Evolutionary conservation across 1,140 invertebrate genomes (phyloP).

Genomic region (Idris sp.): DNA sequence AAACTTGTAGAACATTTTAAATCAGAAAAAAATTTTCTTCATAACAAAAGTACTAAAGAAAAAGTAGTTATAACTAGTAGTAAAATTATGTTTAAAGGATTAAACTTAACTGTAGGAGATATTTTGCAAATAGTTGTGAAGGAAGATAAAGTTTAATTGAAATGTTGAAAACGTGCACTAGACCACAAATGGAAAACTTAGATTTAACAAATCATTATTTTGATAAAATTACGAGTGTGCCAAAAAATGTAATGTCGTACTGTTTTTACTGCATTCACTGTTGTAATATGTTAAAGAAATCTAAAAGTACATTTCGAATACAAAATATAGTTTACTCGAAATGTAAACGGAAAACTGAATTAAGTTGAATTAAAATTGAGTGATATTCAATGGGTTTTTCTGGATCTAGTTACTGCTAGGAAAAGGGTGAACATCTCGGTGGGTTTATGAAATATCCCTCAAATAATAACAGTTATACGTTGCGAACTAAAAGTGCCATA

Average conservation of each 20-base stretch:
- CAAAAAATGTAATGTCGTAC: slow-evolving; percentile 4
- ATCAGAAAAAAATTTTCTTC: no score
- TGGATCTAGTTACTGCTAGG: slow-evolving; percentile 35
- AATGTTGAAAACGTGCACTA: slow-evolving; percentile 40
- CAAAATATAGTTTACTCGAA: not conserved
- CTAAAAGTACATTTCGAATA: slow-evolving; percentile 1
- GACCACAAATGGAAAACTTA: slow-evolving; percentile 28
- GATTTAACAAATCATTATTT: slow-evolving; percentile 12
- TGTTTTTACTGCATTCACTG: slow-evolving; percentile 67
- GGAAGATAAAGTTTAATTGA: slow-evolving; percentile 14
- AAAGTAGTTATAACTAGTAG: no score
- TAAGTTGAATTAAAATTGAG: slow-evolving; percentile 32
- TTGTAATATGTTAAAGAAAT: no score
- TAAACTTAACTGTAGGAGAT: slow-evolving; percentile 11
- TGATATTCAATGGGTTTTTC: slow-evolving; percentile 37
- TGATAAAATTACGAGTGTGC: slow-evolving; percentile 2
- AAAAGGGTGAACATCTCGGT: not conserved
- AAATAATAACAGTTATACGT: not conserved
- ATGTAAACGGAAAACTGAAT: not conserved
- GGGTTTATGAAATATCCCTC: not conserved
- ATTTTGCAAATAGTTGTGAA: slow-evolving; percentile 20
- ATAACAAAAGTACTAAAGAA: no score
- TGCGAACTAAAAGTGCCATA: no score
- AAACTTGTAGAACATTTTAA: no score
- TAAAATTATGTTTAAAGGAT: not conserved